Evolutionary conservation across 2,888 invertebrate genomes (phyloP), one percentile per base, ranked within the genome.

Genomic region (Neocrepidodera transversa): DNA sequence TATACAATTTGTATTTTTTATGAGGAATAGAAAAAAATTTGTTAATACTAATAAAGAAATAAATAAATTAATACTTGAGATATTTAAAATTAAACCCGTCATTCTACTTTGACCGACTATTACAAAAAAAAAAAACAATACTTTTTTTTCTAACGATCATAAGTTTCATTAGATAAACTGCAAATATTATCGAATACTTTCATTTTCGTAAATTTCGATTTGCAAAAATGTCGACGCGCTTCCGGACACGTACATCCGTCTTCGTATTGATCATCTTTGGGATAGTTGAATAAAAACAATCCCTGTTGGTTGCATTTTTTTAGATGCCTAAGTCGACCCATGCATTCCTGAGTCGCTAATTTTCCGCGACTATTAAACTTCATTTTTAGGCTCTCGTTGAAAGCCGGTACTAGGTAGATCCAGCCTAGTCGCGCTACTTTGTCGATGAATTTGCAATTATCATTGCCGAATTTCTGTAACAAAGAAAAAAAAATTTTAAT

Each of bases 341-440:
- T 14, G 38, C 45, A 50, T 6, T 42, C 38, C 54, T 55, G 51
- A 17, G 51, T 40, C 43, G 18, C 43, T 26, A 60, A 58, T 30
- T 42, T 54, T 6, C 66, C 66, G 11, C 47, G 51, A 7, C 16
- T 51, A 40, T 62, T 64, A 51, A 66, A 66, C 47, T 47, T 64
- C 66, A 66, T 58, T 30, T 58, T 58, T n/a, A 56, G 35, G 11
- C 28, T 58, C 6, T 47, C 49, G 42, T 58, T 58, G 43, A 56
- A 60, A 11, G 58, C 56, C 7, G 62, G 42, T 4, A 57, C 48
- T 6, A 63, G 40, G 18, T 65, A 51, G 1, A 65, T 52, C 43
- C 61, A 63, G 17, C 40, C 52, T 1, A n/a, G 30, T 11, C 13
- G 42, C 4, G 48, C 55, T 11, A 64, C 60, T 16, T 38, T 51